Evolutionary conservation across 92 coral and sea anemone species (phyloP).

Genomic region (Blastomussa wellsi): DNA sequence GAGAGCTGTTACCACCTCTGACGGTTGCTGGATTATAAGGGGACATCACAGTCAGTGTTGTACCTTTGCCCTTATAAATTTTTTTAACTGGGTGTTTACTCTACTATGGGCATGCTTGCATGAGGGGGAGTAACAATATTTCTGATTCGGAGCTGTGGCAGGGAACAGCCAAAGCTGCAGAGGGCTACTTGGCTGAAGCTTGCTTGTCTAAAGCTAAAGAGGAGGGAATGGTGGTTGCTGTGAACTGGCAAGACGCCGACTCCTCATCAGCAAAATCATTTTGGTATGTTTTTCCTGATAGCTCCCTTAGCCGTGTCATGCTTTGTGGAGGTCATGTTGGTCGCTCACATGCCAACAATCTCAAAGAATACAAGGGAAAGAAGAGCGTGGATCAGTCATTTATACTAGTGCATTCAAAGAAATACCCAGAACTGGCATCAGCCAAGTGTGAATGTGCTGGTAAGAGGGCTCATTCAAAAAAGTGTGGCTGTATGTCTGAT

Average conservation of each 20-base stretch:
- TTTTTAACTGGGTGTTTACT: too few species aligned
- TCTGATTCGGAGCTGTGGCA: neutral
- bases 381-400: neutral
- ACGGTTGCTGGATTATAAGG: too few species aligned
- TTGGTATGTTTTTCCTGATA: too few species aligned
- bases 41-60: too few species aligned
- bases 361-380: conserved; percentile 44
- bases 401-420: too few species aligned
- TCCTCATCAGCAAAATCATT: conserved; percentile 43
- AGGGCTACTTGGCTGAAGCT: neutral
- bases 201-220: neutral
- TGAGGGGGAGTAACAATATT: neutral
- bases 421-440: neutral
- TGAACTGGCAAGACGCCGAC: conserved; percentile 61
- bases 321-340: conserved; percentile 42
- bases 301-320: neutral
- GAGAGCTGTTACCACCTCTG: too few species aligned
- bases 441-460: conserved; percentile 52
- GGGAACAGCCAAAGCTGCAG: neutral
- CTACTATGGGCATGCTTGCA: neutral
- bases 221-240: neutral
- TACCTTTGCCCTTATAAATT: too few species aligned
- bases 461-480: conserved; percentile 28
- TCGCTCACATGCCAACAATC: conserved; percentile 54
- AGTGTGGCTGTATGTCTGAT: conserved; percentile 55